Evolutionary conservation across 2,113 vertebrate genomes (phyloP).

Genomic region (Ploceus nigricollis): DNA sequence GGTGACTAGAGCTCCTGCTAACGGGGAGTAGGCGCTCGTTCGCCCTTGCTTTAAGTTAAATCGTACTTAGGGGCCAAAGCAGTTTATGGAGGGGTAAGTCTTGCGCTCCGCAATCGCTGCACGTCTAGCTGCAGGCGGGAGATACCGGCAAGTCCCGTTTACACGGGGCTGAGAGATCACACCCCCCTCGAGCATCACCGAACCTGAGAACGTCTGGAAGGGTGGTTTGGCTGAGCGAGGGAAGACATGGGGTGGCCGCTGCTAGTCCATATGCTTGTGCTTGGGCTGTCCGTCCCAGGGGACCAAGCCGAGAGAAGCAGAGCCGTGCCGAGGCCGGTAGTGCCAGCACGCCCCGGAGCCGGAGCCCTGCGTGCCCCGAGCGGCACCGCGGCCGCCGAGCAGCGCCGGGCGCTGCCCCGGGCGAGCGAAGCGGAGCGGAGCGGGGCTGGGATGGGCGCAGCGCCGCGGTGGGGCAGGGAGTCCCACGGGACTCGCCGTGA

Average conservation of each 20-base stretch:
- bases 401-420: background rate
- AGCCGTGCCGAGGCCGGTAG: background rate
- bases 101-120: background rate
- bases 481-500: background rate
- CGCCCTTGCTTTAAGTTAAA: background rate
- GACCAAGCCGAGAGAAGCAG: background rate
- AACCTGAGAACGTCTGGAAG: background rate
- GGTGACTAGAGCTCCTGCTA: background rate
- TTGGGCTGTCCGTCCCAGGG: rapidly evolving
- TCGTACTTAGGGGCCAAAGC: background rate
- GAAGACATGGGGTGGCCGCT: rapidly evolving
- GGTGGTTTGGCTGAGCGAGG: background rate
- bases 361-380: background rate
- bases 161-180: background rate
- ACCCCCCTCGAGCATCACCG: background rate
- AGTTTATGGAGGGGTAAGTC: background rate
- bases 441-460: background rate
- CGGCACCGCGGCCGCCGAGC: background rate
- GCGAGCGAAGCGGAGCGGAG: background rate
- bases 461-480: background rate
- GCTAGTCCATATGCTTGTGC: background rate
- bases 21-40: background rate
- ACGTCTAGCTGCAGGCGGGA: background rate
- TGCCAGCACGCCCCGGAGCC: background rate
- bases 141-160: background rate